phyloP scores from a whole-genome alignment of 2,113 vertebrate species.

The Nycticebus coucang region DNA sequence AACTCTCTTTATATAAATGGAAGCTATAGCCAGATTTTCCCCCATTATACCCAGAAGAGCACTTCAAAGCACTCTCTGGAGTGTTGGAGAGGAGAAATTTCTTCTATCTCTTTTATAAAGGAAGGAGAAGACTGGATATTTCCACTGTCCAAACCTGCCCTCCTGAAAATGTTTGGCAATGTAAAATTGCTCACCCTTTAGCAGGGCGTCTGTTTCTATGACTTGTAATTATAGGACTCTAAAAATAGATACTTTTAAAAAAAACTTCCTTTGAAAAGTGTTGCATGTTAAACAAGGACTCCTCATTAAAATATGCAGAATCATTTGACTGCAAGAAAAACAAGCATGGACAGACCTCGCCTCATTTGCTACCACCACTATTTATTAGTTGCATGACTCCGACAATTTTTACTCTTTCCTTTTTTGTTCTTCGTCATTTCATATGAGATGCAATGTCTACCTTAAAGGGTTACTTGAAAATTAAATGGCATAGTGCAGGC shows the following conservation, averaged over 20 bases:
- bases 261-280: not conserved
- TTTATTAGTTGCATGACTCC: not conserved
- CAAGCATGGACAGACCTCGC: not conserved
- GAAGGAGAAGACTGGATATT: not conserved
- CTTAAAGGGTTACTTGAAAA: conserved; percentile 3
- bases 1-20: conserved; percentile 75
- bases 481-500: not conserved
- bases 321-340: not conserved
- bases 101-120: conserved; percentile 21
- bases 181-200: not conserved
- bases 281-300: not conserved
- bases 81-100: conserved; percentile 13
- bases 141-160: not conserved
- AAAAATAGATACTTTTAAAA: not conserved
- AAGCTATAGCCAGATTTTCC: conserved; percentile 68
- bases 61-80: conserved; percentile 54
- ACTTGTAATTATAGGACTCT: not conserved
- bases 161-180: not conserved
- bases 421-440: not conserved
- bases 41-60: conserved; percentile 56
- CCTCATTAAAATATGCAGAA: not conserved
- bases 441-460: not conserved
- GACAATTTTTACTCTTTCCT: not conserved
- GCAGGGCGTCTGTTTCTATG: not conserved
- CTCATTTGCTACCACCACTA: not conserved